Evolutionary conservation across 2,797 vertebrate species (phyloP).

Genomic region (Hemitrygon akajei): DNA sequence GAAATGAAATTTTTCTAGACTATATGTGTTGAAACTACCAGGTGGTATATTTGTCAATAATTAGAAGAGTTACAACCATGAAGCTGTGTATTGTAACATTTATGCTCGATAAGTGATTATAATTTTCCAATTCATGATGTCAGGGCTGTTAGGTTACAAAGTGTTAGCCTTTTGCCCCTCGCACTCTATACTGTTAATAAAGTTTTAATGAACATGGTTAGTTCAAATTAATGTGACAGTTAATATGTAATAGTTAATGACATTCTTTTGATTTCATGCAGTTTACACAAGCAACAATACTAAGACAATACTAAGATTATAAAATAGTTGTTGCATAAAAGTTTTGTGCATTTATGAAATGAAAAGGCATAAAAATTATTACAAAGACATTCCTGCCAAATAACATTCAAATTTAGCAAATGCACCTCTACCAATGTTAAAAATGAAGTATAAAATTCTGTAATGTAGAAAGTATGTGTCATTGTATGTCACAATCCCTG

Average conservation of each 20-base stretch:
- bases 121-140: neutral
- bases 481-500: neutral
- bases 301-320: neutral
- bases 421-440: neutral
- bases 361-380: neutral
- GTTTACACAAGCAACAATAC: neutral
- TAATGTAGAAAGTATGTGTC: neutral
- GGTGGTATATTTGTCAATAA: neutral
- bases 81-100: neutral
- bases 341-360: neutral
- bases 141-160: neutral
- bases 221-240: conserved; percentile 27
- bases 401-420: neutral
- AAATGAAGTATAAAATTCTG: neutral
- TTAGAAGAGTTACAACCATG: neutral
- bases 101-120: neutral
- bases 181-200: neutral
- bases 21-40: neutral
- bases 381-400: conserved; percentile 20
- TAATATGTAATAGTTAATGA: neutral
- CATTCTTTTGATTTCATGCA: conserved; percentile 1
- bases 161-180: neutral
- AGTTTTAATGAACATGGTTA: neutral
- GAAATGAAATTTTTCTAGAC: neutral
- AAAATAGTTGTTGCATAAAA: neutral